phyloP scores from a whole-genome alignment of 1,140 invertebrate genomes.

The Ganaspis sp. region DNA sequence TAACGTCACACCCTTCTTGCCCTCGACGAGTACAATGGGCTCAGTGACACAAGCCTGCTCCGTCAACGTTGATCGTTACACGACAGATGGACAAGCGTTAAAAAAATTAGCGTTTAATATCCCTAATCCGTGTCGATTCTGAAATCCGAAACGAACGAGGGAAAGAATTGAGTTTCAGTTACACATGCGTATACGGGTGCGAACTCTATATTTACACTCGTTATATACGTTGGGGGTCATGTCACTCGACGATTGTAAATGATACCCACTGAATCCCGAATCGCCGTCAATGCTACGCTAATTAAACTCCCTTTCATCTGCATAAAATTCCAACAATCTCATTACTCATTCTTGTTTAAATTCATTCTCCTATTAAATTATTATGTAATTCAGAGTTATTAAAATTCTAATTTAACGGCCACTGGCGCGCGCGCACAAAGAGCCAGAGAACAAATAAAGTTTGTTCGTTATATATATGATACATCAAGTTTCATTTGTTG shows the following conservation, averaged over 20 bases:
- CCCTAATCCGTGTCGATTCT: conserved; percentile 38
- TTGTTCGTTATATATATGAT: neutral
- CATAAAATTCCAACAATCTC: conserved; percentile 20
- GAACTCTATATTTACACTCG: conserved; percentile 22
- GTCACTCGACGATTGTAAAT: conserved; percentile 18
- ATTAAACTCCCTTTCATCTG: conserved; percentile 24
- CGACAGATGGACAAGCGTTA: conserved; percentile 57
- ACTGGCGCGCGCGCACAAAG: neutral
- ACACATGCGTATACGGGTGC: conserved; percentile 41
- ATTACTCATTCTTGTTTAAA: conserved; percentile 9
- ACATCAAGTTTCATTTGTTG: conserved; percentile 5
- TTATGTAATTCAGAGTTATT: conserved; percentile 6
- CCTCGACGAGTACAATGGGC: conserved; percentile 27
- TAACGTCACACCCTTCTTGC: conserved; percentile 55
- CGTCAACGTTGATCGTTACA: conserved; percentile 43
- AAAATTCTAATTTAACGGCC: conserved; percentile 10
- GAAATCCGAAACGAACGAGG: conserved; percentile 38
- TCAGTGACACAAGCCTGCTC: conserved; percentile 44
- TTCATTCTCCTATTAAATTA: conserved; percentile 13
- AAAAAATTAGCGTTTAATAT: conserved; percentile 61
- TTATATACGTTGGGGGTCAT: conserved; percentile 8
- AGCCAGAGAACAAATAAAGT: conserved; percentile 7
- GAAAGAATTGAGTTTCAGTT: conserved; percentile 18
- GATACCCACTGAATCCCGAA: conserved; percentile 16
- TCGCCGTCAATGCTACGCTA: conserved; percentile 14